A percentile compares a stretch with the other conserved stretches of the same genome.
These are phyloP conservation scores for Hydra vulgaris DNA, from an alignment of 30 jellyfish, hydroid and myxozoan species.

Conservation along the genomic window DNA sequence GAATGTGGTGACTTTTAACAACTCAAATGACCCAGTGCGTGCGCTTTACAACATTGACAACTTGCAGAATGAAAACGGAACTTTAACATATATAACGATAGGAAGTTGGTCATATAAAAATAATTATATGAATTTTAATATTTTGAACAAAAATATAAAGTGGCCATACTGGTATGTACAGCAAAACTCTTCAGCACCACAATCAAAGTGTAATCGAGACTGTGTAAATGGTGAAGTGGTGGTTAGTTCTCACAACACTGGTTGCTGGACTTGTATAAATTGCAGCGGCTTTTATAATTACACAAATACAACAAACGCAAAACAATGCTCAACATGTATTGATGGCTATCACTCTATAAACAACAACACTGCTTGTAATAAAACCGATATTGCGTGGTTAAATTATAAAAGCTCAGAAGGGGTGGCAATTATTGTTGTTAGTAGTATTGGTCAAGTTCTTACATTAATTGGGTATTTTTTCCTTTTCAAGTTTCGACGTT, in stretches of 20 bases:
- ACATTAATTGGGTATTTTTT: constrained; percentile 4
- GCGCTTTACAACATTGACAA: constrained; percentile 68
- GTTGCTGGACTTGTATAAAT: constrained; percentile 72
- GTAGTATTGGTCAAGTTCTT: constrained; percentile 38
- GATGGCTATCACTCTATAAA: constrained; percentile 39
- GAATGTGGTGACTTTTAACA: constrained; percentile 35
- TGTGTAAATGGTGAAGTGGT: constrained; percentile 69
- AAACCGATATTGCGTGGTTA: constrained; percentile 51
- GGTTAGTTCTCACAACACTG: constrained; percentile 35
- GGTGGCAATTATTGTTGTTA: constrained; percentile 33
- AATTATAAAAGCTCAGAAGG: constrained; percentile 40
- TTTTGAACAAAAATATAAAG: constrained; percentile 11
- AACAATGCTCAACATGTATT: constrained; percentile 36
- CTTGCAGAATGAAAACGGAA: constrained; percentile 34
- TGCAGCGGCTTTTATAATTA: constrained; percentile 35
- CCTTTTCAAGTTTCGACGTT: constrained; percentile 31
- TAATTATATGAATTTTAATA: neutral
- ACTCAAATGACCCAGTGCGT: constrained; percentile 44
- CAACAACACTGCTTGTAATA: constrained; percentile 37
- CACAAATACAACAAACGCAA: constrained; percentile 33
- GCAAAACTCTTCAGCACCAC: constrained; percentile 4
- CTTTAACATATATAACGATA: constrained; percentile 25
- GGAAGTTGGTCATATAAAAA: constrained; percentile 51
- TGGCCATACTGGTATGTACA: constrained; percentile 47
- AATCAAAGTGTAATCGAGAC: constrained; percentile 48